Percentiles rank a stretch among this genome's conserved stretches.
phyloP scores from a whole-genome alignment of 2,797 vertebrate species.

The Melanotaenia nigrans region DNA sequence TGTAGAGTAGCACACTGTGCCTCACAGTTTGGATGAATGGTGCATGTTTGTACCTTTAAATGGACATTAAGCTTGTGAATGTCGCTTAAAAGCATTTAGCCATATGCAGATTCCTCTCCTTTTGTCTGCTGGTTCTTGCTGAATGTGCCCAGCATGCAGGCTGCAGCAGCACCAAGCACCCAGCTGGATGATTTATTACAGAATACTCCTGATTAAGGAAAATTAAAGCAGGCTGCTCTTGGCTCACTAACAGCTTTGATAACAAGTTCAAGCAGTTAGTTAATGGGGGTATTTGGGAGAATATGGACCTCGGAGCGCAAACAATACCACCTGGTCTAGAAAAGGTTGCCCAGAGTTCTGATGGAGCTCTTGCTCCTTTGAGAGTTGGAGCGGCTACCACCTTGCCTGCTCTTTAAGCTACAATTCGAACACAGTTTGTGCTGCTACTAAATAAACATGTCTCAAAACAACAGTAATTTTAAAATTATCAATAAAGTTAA shows the following conservation, averaged over 20 bases:
- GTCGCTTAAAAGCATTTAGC: conserved; percentile 64
- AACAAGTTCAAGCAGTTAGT: conserved; percentile 81
- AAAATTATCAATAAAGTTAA: conserved; percentile 17
- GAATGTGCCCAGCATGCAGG: conserved; percentile 62
- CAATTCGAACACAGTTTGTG: conserved; percentile 21
- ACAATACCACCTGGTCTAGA: conserved; percentile 68
- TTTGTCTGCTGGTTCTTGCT: conserved; percentile 61
- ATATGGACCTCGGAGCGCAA: conserved; percentile 65
- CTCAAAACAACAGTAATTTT: conserved; percentile 6
- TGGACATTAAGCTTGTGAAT: conserved; percentile 49
- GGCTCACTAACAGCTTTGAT: conserved; percentile 81
- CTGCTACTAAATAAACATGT: conserved; percentile 31
- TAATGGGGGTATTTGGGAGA: conserved; percentile 69
- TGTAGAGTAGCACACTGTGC: conserved; percentile 47
- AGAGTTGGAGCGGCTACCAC: neutral
- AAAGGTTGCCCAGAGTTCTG: conserved; percentile 47
- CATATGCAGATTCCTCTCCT: conserved; percentile 58
- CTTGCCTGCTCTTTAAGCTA: conserved; percentile 9
- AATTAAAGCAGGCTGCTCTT: conserved; percentile 81
- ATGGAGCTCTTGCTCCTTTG: conserved; percentile 17
- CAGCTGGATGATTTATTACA: conserved; percentile 80
- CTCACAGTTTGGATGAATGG: conserved; percentile 54
- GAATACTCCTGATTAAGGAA: conserved; percentile 81
- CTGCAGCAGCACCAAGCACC: conserved; percentile 65
- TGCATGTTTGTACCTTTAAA: conserved; percentile 16